Base-by-base conservation (phyloP, 2,113 vertebrate species). In the Thalassoma bifasciatum region DNA sequence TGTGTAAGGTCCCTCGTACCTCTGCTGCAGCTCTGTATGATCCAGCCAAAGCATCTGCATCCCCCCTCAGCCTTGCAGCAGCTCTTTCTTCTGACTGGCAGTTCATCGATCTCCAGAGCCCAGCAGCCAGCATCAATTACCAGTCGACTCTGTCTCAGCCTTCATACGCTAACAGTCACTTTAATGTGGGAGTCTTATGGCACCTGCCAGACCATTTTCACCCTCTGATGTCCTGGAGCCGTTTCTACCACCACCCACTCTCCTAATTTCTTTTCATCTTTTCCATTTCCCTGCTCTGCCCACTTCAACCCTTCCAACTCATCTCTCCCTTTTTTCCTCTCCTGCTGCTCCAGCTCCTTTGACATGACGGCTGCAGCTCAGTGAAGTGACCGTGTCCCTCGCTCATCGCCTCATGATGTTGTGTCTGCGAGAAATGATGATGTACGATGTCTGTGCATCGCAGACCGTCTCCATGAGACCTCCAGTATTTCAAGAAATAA, bases 101-200 rank as follows among this genome's bases (percentile, higher is more conserved):
- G 70, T 68, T 46, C 64, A 88, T 85, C 62, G 40, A 79, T 86
- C 84, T 91, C 71, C 79, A 40, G 69, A 83, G 80, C 68, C 64
- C 22, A 69, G 78, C 82, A 75, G 86, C 87, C 89, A 86, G 61
- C 75, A 79, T 86, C 66, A 71, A 85, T 90, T 85, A 86, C 66
- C 65, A 50, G 57, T 66, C 68, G 40, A 75, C 81, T 88, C 73
- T 24, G 74, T 87, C 87, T 80, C 52, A 63, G 63, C 57, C 60
- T 69, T 83, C 56, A 75, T 50, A 70, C 42, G 3, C 69, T 71
- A 44, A 71, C 58, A 26, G 71, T 72, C 65, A 62, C 52, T 85
- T 82, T 82, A 84, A 83, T 83, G 78, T 46, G 22, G 59, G 38
- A 13, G 66, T 83, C 75, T 87, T 60, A 4, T 4, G 3, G 63